A percentile compares a stretch with the other conserved stretches of the same genome.
Evolutionary conservation across 2,113 vertebrate genomes (phyloP).

Genomic region (Baryphthengus martii): DNA sequence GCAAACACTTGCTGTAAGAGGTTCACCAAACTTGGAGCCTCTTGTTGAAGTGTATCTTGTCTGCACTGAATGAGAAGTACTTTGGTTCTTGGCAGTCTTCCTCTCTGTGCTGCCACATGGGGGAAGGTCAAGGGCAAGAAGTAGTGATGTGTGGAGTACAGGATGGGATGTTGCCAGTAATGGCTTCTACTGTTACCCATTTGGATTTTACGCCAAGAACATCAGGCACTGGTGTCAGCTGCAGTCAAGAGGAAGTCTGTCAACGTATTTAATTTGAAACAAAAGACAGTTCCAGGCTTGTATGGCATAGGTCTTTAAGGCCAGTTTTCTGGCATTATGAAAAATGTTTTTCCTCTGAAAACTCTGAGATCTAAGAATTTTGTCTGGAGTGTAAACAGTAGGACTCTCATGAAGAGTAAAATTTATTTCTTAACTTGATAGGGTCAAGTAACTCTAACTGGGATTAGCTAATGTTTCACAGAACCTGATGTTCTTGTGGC

Average conservation of each 20-base stretch:
- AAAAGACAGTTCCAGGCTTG: slow-evolving; percentile 43
- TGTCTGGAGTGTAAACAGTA: slow-evolving; percentile 63
- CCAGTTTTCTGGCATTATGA: slow-evolving; percentile 57
- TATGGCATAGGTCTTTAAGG: slow-evolving; percentile 49
- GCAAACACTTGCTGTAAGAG: not conserved
- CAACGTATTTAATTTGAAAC: not conserved
- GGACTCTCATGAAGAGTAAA: slow-evolving; percentile 62
- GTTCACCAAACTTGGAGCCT: not conserved
- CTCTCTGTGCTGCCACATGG: not conserved
- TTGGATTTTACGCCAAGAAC: not conserved
- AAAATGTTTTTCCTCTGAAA: slow-evolving; percentile 62
- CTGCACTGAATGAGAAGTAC: not conserved
- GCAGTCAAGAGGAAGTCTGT: not conserved
- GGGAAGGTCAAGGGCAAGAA: not conserved
- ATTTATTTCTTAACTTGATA: slow-evolving; percentile 69
- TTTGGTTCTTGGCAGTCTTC: not conserved
- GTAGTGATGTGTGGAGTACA: not conserved
- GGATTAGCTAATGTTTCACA: slow-evolving; percentile 74
- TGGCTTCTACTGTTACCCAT: not conserved
- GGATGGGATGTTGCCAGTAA: not conserved
- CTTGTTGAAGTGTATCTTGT: not conserved
- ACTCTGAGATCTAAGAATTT: slow-evolving; percentile 66
- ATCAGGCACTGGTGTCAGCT: not conserved
- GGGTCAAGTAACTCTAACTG: slow-evolving; percentile 70
- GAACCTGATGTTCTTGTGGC: slow-evolving; percentile 71